Conservation (phyloP, 2,888 invertebrate genomes). For the Drosophila pseudotalamancana region DNA sequence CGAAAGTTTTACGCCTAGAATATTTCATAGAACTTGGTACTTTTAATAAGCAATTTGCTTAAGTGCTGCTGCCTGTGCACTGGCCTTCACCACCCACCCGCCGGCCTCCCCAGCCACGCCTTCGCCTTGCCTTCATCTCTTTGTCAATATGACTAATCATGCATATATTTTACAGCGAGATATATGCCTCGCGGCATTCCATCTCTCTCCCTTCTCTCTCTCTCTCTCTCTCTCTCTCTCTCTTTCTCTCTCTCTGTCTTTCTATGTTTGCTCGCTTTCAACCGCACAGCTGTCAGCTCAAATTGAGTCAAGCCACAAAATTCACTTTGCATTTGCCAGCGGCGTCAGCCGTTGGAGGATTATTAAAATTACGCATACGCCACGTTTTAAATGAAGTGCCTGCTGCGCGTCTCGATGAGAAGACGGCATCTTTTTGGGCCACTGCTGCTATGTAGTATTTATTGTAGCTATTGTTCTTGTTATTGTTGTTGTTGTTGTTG, state of each 20-base stretch:
- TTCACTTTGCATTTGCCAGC: constrained; percentile 71
- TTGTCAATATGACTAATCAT: constrained; percentile 77
- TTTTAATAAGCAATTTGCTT: constrained; percentile 80
- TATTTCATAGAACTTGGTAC: constrained; percentile 45
- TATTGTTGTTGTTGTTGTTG: constrained; percentile 1
- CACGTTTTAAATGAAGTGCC: constrained; percentile 74
- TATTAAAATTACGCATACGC: constrained; percentile 80
- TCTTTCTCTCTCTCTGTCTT: background rate
- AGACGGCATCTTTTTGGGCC: background rate
- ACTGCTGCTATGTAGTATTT: background rate
- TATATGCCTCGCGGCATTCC: background rate
- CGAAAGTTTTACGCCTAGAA: constrained; percentile 49
- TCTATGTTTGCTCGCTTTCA: background rate
- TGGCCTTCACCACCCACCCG: no score
- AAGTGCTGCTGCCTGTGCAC: constrained; percentile 57
- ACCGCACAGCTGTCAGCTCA: constrained; percentile 69
- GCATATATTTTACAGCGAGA: constrained; percentile 68
- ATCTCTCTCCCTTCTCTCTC: background rate
- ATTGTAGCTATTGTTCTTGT: background rate
- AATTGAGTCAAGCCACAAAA: constrained; percentile 78
- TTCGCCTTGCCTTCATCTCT: constrained; percentile 14
- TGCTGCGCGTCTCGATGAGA: background rate
- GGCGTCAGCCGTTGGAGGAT: constrained; percentile 70
- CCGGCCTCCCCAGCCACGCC: background rate
- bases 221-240: background rate